A percentile compares a stretch with the other conserved stretches of the same genome.
Conservation (phyloP, 2,888 invertebrate species). For the Archips crataeganus region DNA sequence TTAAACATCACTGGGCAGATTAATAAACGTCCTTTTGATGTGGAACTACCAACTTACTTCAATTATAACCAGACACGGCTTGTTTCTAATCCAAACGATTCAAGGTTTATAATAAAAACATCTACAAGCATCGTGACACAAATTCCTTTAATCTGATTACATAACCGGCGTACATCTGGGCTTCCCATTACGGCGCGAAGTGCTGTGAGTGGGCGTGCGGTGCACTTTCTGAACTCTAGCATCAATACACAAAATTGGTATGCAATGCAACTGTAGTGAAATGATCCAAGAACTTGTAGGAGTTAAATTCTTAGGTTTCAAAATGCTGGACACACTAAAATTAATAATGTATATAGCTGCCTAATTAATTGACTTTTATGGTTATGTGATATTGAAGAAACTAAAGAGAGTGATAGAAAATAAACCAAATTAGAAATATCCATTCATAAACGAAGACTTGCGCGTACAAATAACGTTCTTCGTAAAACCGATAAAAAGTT, state of each 20-base stretch:
- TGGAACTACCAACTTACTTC: slow-evolving; percentile 1
- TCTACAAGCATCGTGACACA: slow-evolving; percentile 47
- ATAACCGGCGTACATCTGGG: slow-evolving; percentile 61
- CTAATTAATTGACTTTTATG: not conserved
- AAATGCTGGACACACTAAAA: too few relatives aligned
- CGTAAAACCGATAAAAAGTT: not conserved
- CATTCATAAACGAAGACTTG: not conserved
- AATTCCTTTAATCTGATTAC: slow-evolving; percentile 66
- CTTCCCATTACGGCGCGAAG: slow-evolving; percentile 53
- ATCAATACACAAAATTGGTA: slow-evolving; percentile 18
- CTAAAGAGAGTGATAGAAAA: not conserved
- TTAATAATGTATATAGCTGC: not conserved
- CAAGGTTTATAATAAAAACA: slow-evolving; percentile 34
- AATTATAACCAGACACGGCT: slow-evolving; percentile 10
- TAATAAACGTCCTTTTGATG: slow-evolving; percentile 28
- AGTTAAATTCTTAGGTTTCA: too few relatives aligned
- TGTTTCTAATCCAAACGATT: slow-evolving; percentile 18
- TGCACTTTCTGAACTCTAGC: slow-evolving; percentile 25
- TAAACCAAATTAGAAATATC: not conserved
- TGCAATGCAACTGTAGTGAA: not conserved
- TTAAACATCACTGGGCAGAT: slow-evolving; percentile 18
- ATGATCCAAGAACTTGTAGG: not conserved
- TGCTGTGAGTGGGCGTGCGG: slow-evolving; percentile 35
- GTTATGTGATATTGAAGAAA: not conserved
- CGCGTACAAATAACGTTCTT: not conserved